These are phyloP conservation scores for Ailuropoda melanoleuca DNA, from an alignment of 2,113 vertebrate species.

Conservation along the genomic window DNA sequence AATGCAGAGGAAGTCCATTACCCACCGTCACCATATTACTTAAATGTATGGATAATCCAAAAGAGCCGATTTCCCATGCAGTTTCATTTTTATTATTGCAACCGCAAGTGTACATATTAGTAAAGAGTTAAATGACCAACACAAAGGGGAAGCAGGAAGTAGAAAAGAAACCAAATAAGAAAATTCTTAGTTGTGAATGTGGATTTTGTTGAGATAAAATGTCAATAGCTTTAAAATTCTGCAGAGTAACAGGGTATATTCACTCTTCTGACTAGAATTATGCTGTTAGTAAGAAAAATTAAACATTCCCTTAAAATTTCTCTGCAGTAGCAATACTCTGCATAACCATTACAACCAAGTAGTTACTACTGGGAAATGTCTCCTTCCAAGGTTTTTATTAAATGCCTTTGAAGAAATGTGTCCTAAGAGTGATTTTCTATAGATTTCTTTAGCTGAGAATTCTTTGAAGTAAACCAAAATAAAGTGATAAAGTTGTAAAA, in stretches of 20 bases:
- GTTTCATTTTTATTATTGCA: background rate
- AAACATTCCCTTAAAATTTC: slow-evolving; percentile 14
- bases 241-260: background rate
- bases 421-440: background rate
- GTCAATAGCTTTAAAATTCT: slow-evolving; percentile 3
- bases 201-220: slow-evolving; percentile 32
- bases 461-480: slow-evolving; percentile 24
- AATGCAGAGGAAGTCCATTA: background rate
- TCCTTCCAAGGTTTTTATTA: background rate
- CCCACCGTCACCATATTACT: background rate
- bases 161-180: background rate
- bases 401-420: background rate
- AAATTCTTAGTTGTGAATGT: background rate
- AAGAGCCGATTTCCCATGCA: background rate
- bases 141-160: background rate
- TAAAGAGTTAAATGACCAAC: background rate
- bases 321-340: background rate
- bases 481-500: slow-evolving; percentile 2
- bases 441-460: background rate
- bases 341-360: background rate
- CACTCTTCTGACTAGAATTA: background rate
- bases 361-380: background rate
- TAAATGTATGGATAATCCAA: background rate
- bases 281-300: background rate
- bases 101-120: background rate